Percentiles rank a stretch among this genome's conserved stretches.
Evolutionary conservation across 2,113 vertebrate species (phyloP).

Genomic region (Microtus pennsylvanicus): DNA sequence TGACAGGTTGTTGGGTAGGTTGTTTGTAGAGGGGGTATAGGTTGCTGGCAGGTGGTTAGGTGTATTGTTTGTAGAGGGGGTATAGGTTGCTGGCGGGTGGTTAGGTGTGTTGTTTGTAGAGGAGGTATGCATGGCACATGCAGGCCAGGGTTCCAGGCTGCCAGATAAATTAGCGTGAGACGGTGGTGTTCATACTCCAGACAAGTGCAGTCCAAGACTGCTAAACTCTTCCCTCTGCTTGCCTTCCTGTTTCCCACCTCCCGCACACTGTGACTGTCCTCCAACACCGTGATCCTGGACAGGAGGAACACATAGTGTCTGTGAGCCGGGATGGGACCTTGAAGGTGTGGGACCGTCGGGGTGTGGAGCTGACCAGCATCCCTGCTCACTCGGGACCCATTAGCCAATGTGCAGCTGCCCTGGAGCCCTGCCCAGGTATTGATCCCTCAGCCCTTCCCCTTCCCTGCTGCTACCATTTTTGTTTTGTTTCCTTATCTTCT

Average conservation of each 20-base stretch:
- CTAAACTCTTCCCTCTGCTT: background rate
- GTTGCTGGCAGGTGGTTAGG: background rate
- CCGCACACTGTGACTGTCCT: background rate
- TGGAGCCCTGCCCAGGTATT: constrained; percentile 67
- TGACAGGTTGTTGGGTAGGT: too few relatives aligned
- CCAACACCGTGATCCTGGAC: constrained; percentile 35
- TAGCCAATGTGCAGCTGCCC: constrained; percentile 84
- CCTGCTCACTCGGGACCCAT: constrained; percentile 87
- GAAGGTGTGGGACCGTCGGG: constrained; percentile 90
- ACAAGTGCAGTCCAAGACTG: background rate
- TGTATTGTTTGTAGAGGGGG: background rate
- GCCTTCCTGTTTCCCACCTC: background rate
- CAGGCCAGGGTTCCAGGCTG: background rate
- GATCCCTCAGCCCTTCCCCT: background rate
- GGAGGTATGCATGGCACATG: too few relatives aligned
- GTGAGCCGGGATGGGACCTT: constrained; percentile 89
- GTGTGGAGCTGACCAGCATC: constrained; percentile 89
- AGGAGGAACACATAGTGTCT: constrained; percentile 89
- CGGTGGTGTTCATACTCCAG: too few relatives aligned
- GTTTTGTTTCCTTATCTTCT: background rate
- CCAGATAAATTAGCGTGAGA: background rate
- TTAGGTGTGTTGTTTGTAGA: background rate
- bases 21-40: background rate
- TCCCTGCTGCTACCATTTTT: background rate
- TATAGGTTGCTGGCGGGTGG: too few relatives aligned